Evolutionary conservation across 1,140 invertebrate species (phyloP).

Genomic region (Pseudomyrmex dendroicus): DNA sequence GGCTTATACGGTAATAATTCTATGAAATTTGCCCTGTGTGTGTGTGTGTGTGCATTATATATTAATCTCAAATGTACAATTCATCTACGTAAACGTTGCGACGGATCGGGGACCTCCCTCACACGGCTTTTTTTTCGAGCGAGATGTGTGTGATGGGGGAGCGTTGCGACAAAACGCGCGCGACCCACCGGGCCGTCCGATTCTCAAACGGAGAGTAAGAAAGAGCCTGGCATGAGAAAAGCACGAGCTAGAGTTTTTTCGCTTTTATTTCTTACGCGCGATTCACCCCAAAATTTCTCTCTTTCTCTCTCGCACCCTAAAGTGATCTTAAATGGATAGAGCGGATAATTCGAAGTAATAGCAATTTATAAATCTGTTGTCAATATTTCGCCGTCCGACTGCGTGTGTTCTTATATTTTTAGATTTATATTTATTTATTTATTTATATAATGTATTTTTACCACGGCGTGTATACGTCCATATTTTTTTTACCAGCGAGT

Average conservation of each 20-base stretch:
- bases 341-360: constrained; percentile 25
- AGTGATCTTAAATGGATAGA: neutral
- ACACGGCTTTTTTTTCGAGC: too few species aligned
- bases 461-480: too few species aligned
- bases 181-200: neutral
- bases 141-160: too few species aligned
- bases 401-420: constrained; percentile 43
- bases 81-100: constrained; percentile 14
- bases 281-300: neutral
- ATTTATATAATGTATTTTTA: too few species aligned
- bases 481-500: too few species aligned
- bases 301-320: constrained; percentile 1
- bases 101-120: neutral
- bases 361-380: constrained; percentile 29
- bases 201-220: constrained; percentile 8
- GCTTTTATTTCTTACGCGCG: neutral
- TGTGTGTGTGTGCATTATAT: neutral
- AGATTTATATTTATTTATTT: constrained; percentile 26
- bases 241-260: neutral
- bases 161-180: too few species aligned
- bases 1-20: constrained; percentile 10
- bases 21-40: constrained; percentile 37
- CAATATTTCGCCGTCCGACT: neutral
- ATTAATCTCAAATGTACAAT: constrained; percentile 39
- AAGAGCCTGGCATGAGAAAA: neutral